Conservation (phyloP, 2,888 invertebrate species). For the Spilosoma lubricipeda region DNA sequence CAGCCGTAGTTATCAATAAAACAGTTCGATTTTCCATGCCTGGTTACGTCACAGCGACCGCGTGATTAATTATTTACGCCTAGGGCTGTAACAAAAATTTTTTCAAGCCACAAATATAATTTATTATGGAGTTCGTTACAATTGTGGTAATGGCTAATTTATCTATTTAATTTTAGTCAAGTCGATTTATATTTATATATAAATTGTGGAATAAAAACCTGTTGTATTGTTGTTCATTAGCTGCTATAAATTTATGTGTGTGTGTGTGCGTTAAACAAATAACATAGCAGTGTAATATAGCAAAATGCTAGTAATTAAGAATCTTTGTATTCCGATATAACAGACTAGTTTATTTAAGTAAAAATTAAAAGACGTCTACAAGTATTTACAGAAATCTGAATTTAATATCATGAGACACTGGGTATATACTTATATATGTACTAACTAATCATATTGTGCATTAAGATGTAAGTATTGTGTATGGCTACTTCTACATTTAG, state of each 20-base stretch:
- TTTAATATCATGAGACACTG: background rate
- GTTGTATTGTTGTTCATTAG: too few species aligned
- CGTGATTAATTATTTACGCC: constrained; percentile 24
- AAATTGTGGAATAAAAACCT: too few species aligned
- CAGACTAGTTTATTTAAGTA: background rate
- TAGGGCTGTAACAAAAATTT: constrained; percentile 16
- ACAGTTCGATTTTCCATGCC: constrained; percentile 28
- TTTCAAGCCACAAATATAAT: background rate
- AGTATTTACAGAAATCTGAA: too few species aligned
- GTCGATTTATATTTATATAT: background rate
- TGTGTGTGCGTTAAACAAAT: too few species aligned
- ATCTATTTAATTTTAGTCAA: background rate
- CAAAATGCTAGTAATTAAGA: too few species aligned
- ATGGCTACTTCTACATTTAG: too few species aligned
- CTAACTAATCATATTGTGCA: background rate
- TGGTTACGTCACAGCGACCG: constrained; percentile 19
- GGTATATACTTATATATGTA: background rate
- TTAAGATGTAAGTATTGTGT: too few species aligned
- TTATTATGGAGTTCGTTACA: background rate
- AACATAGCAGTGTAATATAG: too few species aligned
- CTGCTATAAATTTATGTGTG: too few species aligned
- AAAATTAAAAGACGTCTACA: background rate
- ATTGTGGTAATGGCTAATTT: background rate
- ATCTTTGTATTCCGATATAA: background rate
- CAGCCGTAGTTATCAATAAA: constrained; percentile 38